Percentiles rank a stretch among this genome's conserved stretches.
Evolutionary conservation across 1,140 invertebrate genomes (phyloP).

Genomic region (Mercenaria mercenaria): DNA sequence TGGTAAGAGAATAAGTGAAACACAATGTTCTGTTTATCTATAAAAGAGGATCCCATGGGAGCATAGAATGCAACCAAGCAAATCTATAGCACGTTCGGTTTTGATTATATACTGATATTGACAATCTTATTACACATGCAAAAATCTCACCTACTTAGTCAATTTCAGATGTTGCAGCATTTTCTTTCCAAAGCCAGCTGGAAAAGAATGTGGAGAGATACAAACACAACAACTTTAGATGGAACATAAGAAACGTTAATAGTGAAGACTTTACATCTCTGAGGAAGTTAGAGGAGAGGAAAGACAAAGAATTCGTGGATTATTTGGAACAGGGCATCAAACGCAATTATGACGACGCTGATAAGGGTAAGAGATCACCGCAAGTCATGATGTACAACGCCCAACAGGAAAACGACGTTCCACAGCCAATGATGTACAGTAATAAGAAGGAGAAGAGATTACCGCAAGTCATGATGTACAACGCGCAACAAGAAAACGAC

Average conservation of each 20-base stretch:
- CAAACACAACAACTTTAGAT: not conserved
- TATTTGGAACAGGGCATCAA: not conserved
- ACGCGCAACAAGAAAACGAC: not conserved
- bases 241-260: constrained; percentile 1
- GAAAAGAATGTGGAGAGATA: not conserved
- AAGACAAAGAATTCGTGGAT: not conserved
- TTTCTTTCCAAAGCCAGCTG: not conserved
- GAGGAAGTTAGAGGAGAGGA: constrained; percentile 3
- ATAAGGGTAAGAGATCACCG: not conserved
- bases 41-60: too few species aligned
- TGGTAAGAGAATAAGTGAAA: too few species aligned
- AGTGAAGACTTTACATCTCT: not conserved
- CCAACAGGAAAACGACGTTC: too few species aligned
- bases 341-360: not conserved
- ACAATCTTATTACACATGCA: too few species aligned
- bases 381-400: not conserved
- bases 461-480: constrained; percentile 30
- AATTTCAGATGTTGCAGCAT: not conserved
- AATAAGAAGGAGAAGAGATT: not conserved
- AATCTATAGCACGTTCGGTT: too few species aligned
- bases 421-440: constrained; percentile 8
- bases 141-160: too few species aligned
- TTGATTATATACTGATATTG: too few species aligned
- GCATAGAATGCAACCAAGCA: too few species aligned
- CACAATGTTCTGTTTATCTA: too few species aligned